phyloP scores from a whole-genome alignment of 2,113 vertebrate species.

The Triplophysa rosa region DNA sequence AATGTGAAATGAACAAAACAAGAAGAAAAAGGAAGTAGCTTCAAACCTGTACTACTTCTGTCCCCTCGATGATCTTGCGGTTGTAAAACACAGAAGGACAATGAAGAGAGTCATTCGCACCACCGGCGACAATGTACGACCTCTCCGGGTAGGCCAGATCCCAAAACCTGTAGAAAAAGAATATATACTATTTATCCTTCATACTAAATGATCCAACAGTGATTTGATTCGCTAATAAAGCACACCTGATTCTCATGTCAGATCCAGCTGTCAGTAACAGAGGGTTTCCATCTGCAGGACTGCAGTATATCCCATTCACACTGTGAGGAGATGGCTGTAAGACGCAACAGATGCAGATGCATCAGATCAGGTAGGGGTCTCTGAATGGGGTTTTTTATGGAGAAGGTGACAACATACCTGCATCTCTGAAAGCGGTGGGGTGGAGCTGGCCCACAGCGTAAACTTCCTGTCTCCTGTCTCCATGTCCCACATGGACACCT shows the following conservation, averaged over 20 bases:
- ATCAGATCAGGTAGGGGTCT: neutral
- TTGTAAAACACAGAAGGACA: constrained; percentile 92
- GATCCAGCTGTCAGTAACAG: constrained; percentile 97
- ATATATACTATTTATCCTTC: no score
- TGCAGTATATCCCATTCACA: constrained; percentile 95
- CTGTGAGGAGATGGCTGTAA: constrained; percentile 90
- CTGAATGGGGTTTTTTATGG: neutral
- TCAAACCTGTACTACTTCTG: constrained; percentile 92
- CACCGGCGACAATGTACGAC: constrained; percentile 90
- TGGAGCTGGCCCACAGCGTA: constrained; percentile 94
- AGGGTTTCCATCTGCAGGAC: constrained; percentile 95
- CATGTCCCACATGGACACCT: constrained; percentile 99
- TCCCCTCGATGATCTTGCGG: constrained; percentile 96
- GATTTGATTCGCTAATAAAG: neutral
- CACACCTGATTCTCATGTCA: constrained; percentile 97
- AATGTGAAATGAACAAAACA: neutral
- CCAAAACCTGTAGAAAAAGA: constrained; percentile 84
- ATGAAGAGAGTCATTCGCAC: constrained; percentile 79
- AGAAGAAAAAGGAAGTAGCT: neutral
- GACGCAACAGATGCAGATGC: neutral
- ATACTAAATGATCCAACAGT: neutral
- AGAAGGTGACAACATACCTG: constrained; percentile 77
- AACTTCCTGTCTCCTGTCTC: constrained; percentile 95
- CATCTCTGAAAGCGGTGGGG: constrained; percentile 92
- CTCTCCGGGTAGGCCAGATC: constrained; percentile 94